These are phyloP conservation scores for Tillus elongatus DNA, from an alignment of 2,888 invertebrate genomes.

Conservation along the genomic window DNA sequence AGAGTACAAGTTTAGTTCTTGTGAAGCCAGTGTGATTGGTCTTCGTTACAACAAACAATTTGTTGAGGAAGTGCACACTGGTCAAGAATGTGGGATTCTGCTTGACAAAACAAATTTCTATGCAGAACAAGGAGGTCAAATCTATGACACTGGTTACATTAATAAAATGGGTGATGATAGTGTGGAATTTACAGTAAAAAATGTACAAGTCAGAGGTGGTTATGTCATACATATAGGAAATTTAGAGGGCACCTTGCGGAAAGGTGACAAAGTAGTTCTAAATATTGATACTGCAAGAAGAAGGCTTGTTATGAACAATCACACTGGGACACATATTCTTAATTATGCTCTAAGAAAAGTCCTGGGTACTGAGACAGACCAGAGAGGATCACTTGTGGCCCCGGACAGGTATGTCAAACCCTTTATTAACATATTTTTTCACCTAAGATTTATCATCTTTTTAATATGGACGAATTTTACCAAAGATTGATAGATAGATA, in stretches of 20 bases:
- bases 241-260: conserved; percentile 71
- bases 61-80: conserved; percentile 70
- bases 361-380: conserved; percentile 84
- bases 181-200: conserved; percentile 84
- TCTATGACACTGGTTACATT: conserved; percentile 83
- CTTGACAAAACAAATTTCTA: conserved; percentile 92
- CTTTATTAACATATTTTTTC: too few relatives aligned
- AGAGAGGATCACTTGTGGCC: conserved; percentile 93
- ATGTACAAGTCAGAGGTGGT: conserved; percentile 91
- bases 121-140: conserved; percentile 98
- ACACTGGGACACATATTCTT: conserved; percentile 94
- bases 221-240: conserved; percentile 91
- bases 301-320: conserved; percentile 94
- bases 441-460: too few relatives aligned
- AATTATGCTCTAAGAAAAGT: conserved; percentile 90
- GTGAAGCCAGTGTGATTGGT: conserved; percentile 71
- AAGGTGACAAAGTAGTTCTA: conserved; percentile 77
- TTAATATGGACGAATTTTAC: too few relatives aligned
- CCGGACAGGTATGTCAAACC: conserved; percentile 59
- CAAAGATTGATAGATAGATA: too few relatives aligned
- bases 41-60: conserved; percentile 74
- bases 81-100: conserved; percentile 85
- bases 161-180: conserved; percentile 59
- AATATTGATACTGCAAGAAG: conserved; percentile 79
- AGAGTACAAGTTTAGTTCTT: conserved; percentile 66